Base-by-base conservation (phyloP, 2,888 invertebrate species). In the Diarsia mendica region DNA sequence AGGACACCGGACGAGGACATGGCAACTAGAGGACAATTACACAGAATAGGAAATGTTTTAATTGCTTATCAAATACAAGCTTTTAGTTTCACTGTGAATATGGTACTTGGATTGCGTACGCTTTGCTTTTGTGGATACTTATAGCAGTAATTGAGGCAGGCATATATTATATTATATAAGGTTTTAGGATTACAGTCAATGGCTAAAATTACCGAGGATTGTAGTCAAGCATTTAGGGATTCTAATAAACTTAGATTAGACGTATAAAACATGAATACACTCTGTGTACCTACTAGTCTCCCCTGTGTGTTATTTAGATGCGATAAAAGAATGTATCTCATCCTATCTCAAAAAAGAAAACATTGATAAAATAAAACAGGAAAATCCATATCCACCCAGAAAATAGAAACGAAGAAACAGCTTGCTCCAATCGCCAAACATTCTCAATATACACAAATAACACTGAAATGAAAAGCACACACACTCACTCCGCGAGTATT, bases 401-500 rank as follows among this genome's bases (percentile, higher is more conserved):
- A 69, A 70, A 77, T 70, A 53, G 39, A 82, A 66, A 48, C 51
- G 77, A 23, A n/a, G 20, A 68, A 75, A 81, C 28, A 60, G 39
- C 76, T 68, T 13, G 44, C 39, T 53, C 28, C 69, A 63, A 77
- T 77, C 48, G 63, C 44, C 66, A 72, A 67, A 81, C 49, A 76
- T 65, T 81, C 53, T 66, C 76, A 60, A 81, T 76, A 76, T 53
- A 63, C n/a, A 74, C 66, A 74, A 80, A 80, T 78, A 78, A 61
- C 20, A 68, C 23, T 64, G 68, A 68, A 81, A 81, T 82, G 78
- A 63, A 79, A 81, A 83, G 69, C 79, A 83, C 53, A 82, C 70
- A 67, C 28, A 53, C 72, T 49, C 23, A 51, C 28, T 48, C 39
- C 8, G 2, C 11, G 44, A 48, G 66, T 79, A 72, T 79, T 83